phyloP scores from a whole-genome alignment of 2,113 vertebrate species.

The Etheostoma cragini region DNA sequence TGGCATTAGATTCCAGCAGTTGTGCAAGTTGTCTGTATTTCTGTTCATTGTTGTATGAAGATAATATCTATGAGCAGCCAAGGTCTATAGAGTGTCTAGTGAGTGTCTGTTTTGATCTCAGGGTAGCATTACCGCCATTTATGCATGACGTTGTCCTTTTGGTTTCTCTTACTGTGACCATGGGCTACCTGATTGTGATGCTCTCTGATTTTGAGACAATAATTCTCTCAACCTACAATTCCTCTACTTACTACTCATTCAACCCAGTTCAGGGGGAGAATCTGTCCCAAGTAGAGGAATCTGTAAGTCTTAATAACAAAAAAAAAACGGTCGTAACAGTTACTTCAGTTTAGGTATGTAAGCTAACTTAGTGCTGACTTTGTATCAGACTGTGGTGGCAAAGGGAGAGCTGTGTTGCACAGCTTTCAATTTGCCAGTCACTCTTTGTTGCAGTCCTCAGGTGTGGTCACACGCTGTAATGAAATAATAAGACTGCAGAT shows the following conservation, averaged over 20 bases:
- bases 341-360: neutral
- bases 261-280: neutral
- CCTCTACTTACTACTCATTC: neutral
- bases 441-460: neutral
- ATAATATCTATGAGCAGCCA: neutral
- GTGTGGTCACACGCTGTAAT: neutral
- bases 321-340: neutral
- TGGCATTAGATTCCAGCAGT: neutral
- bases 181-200: neutral
- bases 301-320: neutral
- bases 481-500: neutral
- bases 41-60: neutral
- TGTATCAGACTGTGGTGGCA: neutral
- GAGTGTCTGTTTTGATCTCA: no score
- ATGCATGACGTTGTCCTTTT: neutral
- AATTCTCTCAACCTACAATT: neutral
- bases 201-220: neutral
- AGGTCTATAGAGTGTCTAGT: neutral
- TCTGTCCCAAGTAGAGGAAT: neutral
- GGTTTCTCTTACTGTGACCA: neutral
- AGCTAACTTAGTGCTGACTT: neutral
- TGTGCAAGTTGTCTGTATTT: neutral
- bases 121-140: neutral
- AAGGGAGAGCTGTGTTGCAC: neutral
- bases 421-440: neutral